A percentile compares a stretch with the other conserved stretches of the same genome.
Evolutionary conservation across 2,888 invertebrate genomes (phyloP).

Genomic region (Dolichopus griseipennis): DNA sequence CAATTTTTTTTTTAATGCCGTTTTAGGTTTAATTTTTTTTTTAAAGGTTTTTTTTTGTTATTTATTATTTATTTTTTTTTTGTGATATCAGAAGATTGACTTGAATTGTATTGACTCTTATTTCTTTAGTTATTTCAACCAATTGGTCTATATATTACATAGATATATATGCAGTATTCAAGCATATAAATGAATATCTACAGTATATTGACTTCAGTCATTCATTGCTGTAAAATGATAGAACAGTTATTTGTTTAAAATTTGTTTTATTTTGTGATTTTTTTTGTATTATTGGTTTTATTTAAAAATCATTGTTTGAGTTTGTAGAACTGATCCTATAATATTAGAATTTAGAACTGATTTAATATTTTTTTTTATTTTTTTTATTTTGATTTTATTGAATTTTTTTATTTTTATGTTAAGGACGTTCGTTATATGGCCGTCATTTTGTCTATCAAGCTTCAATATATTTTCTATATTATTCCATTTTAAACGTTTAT

Average conservation of each 20-base stretch:
- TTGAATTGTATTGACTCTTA: not conserved
- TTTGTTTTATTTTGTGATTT: no score
- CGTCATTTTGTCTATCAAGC: no score
- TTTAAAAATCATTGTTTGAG: no score
- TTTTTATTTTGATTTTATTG: no score
- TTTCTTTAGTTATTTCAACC: not conserved
- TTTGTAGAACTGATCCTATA: no score
- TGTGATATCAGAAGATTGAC: not conserved
- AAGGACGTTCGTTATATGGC: no score
- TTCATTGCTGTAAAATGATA: not conserved
- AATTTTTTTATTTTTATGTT: no score
- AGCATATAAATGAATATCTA: not conserved
- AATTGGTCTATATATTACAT: not conserved
- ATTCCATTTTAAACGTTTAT: no score
- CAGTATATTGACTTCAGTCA: not conserved
- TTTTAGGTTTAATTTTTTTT: not conserved
- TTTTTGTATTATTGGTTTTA: no score
- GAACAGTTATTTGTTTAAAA: not conserved
- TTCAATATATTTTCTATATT: no score
- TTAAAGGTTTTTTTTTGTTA: not conserved
- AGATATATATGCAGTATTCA: not conserved
- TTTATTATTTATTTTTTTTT: not conserved
- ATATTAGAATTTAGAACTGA: no score
- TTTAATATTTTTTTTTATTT: no score
- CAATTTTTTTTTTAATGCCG: not conserved